Conservation (phyloP, 2,888 invertebrate species). For the Hirtodrosophila alboralis region DNA sequence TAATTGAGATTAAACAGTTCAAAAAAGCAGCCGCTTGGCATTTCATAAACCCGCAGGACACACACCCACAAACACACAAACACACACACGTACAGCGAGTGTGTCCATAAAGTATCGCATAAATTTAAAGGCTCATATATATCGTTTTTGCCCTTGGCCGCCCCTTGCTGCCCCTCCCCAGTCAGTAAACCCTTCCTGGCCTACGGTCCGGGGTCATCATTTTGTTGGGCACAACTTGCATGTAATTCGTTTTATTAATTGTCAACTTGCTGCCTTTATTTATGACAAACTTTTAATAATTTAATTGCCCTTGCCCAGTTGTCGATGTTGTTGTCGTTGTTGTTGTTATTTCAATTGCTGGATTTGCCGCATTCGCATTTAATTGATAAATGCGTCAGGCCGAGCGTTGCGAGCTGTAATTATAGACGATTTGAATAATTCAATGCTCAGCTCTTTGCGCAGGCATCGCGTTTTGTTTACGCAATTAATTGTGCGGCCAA, state of each 20-base stretch:
- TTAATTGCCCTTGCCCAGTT: conserved; percentile 61
- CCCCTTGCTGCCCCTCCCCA: conserved; percentile 12
- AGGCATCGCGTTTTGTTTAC: conserved; percentile 68
- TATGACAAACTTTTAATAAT: conserved; percentile 78
- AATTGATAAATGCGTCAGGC: conserved; percentile 71
- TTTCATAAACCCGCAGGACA: conserved; percentile 71
- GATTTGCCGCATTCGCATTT: conserved; percentile 74
- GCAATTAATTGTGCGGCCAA: conserved; percentile 71
- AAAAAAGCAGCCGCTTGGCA: conserved; percentile 75
- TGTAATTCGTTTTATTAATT: conserved; percentile 78
- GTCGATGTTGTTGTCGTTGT: conserved; percentile 39
- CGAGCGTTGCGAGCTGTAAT: conserved; percentile 62
- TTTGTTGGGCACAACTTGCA: conserved; percentile 52
- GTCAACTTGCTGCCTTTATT: conserved; percentile 71
- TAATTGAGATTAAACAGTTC: conserved; percentile 81
- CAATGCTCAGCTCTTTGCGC: conserved; percentile 54
- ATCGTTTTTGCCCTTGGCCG: conserved; percentile 46
- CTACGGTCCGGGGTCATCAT: conserved; percentile 45
- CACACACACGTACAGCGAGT: not conserved
- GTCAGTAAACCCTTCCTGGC: conserved; percentile 30
- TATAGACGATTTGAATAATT: conserved; percentile 77
- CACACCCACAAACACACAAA: conserved; percentile 11
- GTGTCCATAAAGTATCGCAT: conserved; percentile 61
- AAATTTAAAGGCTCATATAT: conserved; percentile 70
- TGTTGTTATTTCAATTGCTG: conserved; percentile 43